Evolutionary conservation across 2,888 invertebrate species (phyloP).

Genomic region (Archips crataeganus): DNA sequence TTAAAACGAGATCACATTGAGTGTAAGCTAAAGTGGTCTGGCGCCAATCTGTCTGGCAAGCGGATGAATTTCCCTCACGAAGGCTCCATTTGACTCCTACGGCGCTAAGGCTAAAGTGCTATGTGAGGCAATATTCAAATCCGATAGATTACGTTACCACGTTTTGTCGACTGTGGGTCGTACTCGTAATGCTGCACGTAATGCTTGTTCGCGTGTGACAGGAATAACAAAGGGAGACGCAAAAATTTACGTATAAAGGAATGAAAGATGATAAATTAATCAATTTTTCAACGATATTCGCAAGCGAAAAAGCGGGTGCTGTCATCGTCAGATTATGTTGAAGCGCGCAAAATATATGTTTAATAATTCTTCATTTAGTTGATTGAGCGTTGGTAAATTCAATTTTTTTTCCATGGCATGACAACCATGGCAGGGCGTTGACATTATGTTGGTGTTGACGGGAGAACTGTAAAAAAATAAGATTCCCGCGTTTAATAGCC

Average conservation of each 20-base stretch:
- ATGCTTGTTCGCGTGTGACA: conserved; percentile 22
- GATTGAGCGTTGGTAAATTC: too few species aligned
- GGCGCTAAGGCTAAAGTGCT: conserved; percentile 26
- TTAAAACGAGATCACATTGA: conserved; percentile 36
- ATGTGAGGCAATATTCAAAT: conserved; percentile 33
- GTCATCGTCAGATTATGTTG: background rate
- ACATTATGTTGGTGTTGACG: too few species aligned
- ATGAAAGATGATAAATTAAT: conserved; percentile 7
- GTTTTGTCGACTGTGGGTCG: conserved; percentile 36
- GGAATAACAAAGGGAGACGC: conserved; percentile 16
- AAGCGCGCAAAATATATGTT: background rate
- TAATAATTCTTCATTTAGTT: too few species aligned
- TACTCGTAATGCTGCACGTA: conserved; percentile 21
- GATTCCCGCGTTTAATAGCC: too few species aligned
- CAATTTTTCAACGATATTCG: conserved; percentile 1
- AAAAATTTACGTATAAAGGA: conserved; percentile 10
- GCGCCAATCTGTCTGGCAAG: conserved; percentile 50
- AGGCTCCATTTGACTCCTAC: conserved; percentile 33
- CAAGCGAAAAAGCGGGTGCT: background rate
- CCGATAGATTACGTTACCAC: conserved; percentile 35
- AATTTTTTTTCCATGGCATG: too few species aligned
- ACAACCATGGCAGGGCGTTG: too few species aligned
- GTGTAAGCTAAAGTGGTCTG: conserved; percentile 41
- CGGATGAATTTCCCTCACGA: conserved; percentile 33
- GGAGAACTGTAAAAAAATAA: too few species aligned